Percentiles rank a stretch among this genome's conserved stretches.
phyloP scores from a whole-genome alignment of 2,888 invertebrate species.

The Sycophila texana region DNA sequence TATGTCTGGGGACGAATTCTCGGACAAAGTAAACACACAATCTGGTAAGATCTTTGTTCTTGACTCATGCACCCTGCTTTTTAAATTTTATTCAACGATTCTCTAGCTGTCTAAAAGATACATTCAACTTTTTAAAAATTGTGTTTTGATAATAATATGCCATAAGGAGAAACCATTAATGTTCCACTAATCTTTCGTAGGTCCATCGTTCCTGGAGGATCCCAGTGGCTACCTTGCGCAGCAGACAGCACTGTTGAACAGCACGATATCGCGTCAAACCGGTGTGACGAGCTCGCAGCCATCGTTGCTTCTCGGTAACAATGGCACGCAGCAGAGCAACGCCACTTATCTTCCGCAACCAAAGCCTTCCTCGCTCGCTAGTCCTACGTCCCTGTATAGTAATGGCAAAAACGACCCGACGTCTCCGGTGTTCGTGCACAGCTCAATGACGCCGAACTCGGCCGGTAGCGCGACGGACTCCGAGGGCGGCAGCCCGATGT shows the following conservation, averaged over 20 bases:
- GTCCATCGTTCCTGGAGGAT: slow-evolving; percentile 92
- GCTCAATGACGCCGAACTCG: slow-evolving; percentile 71
- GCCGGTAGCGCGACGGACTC: slow-evolving; percentile 66
- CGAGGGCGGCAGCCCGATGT: slow-evolving; percentile 65
- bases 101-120: background rate
- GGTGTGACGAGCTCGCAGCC: slow-evolving; percentile 73
- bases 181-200: slow-evolving; percentile 39
- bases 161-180: slow-evolving; percentile 62
- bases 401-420: slow-evolving; percentile 71
- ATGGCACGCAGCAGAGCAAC: slow-evolving; percentile 55
- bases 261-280: slow-evolving; percentile 85
- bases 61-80: slow-evolving; percentile 52
- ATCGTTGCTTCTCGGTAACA: slow-evolving; percentile 45
- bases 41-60: slow-evolving; percentile 60
- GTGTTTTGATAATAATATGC: too few species aligned
- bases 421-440: slow-evolving; percentile 72
- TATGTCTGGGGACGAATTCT: slow-evolving; percentile 67
- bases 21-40: slow-evolving; percentile 65
- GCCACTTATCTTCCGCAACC: slow-evolving; percentile 70
- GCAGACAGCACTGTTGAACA: slow-evolving; percentile 90
- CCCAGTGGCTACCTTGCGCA: slow-evolving; percentile 94
- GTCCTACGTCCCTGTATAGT: slow-evolving; percentile 67
- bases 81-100: background rate
- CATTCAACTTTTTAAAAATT: too few species aligned
- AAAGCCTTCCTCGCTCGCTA: slow-evolving; percentile 70